Base-by-base conservation (phyloP, 2,113 vertebrate species). In the Neoarius graeffei region DNA sequence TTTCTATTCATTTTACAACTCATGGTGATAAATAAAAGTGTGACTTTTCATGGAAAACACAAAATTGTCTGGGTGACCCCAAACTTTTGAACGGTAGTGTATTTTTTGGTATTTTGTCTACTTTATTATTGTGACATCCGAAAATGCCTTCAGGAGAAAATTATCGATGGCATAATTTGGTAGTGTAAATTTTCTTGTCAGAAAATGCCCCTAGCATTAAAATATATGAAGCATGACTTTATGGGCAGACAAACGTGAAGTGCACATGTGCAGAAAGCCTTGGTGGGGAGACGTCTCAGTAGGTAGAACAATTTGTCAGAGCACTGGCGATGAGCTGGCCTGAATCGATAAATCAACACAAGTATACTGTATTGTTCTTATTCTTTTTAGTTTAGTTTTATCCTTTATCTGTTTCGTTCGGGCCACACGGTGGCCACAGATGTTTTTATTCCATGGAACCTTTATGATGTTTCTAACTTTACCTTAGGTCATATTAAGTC, bases 161-260 rank as follows among this genome's bases (percentile, higher is more conserved):
- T 4, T 52, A 20, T 23, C 0, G 9, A 20, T 74, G 27, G 71
- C 30, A 20, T 42, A 52, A 77, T 77, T 77, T 77, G 48, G 42
- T 52, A 23, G 8, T 14, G 10, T 77, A 77, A 77, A 77, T 50
- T 77, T 77, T 50, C 73, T 50, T 76, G 42, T 50, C 73, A 74
- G 73, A 50, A 76, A 76, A 50, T 20, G 42, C 73, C 74, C n/a
- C 74, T 23, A 77, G 74, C 10, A n/a, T 77, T 77, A 50, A 76
- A 25, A 52, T 76, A 76, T 52, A n/a, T 48, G 35, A 74, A 74
- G 35, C 35, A 20, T 73, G 35, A 73, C 17, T 20, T 42, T 20
- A 20, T 17, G 14, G 13, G 17, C 8, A 10, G 20, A 23, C 20
- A 23, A 50, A 76, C 25, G 10, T 25, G 42, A 50, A 25, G 73